Evolutionary conservation across 2,797 vertebrate genomes (phyloP).

Genomic region (Takifugu rubripes): DNA sequence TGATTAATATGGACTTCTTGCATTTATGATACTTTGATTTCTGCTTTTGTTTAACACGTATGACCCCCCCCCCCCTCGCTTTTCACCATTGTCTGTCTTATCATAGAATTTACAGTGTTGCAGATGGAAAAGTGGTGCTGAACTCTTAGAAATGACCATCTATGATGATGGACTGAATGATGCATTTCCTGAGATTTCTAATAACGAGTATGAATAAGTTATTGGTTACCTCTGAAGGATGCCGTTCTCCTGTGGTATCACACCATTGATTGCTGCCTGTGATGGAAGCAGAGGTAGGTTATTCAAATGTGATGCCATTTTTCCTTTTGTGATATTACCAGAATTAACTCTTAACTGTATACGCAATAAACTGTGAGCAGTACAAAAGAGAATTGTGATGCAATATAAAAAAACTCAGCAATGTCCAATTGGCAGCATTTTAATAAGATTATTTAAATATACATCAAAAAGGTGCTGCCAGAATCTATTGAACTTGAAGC

Average conservation of each 20-base stretch:
- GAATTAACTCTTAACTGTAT: not conserved
- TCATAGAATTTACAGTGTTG: not conserved
- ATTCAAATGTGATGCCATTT: not conserved
- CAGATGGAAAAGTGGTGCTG: not conserved
- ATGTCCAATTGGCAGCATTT: not conserved
- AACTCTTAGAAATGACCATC: not conserved
- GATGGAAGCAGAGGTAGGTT: constrained; percentile 52
- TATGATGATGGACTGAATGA: not conserved
- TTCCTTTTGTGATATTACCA: not conserved
- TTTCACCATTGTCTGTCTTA: not conserved
- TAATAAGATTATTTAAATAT: too few relatives aligned
- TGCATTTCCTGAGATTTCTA: constrained; percentile 3
- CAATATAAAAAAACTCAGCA: not conserved
- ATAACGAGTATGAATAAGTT: not conserved
- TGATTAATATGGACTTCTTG: too few relatives aligned
- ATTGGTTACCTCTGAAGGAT: constrained; percentile 94
- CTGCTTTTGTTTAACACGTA: too few relatives aligned
- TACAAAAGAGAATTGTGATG: too few relatives aligned
- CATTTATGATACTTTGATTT: too few relatives aligned
- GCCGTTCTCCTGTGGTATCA: constrained; percentile 99
- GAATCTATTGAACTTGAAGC: too few relatives aligned
- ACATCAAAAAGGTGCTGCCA: too few relatives aligned
- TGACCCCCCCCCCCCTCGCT: too few relatives aligned
- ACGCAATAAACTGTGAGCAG: too few relatives aligned
- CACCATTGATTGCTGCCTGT: constrained; percentile 98